Conservation (phyloP, 2,888 invertebrate species). For the Tipula vernalis region DNA sequence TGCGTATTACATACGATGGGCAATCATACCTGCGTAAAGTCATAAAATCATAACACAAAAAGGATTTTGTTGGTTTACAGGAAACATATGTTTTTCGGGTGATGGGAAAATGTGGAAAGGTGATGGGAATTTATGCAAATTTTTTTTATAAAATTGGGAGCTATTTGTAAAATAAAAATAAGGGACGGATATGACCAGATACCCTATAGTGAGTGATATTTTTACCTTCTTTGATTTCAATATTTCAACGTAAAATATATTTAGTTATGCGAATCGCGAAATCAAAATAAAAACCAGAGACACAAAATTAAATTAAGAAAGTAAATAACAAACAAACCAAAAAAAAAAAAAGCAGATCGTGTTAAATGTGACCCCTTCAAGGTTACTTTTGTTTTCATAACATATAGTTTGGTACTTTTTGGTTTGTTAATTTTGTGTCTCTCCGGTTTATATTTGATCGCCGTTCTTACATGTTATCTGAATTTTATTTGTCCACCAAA, state of each 20-base stretch:
- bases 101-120: background rate
- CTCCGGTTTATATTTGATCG: background rate
- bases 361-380: background rate
- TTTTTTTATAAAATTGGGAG: background rate
- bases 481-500: too few relatives aligned
- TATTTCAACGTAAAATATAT: background rate
- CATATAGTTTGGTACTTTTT: background rate
- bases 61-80: background rate
- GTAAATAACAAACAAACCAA: background rate
- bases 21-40: background rate
- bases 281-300: background rate
- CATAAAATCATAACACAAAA: background rate
- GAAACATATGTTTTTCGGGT: background rate
- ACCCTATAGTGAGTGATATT: background rate
- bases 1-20: too few relatives aligned
- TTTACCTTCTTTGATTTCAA: background rate
- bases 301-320: background rate
- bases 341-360: background rate
- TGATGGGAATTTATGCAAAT: background rate
- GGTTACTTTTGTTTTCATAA: background rate
- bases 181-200: background rate
- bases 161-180: too few relatives aligned
- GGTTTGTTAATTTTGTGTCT: background rate
- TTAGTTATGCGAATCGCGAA: background rate
- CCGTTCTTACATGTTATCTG: background rate